Evolutionary conservation across 1,140 invertebrate genomes (phyloP), one percentile per base, ranked within the genome.

Genomic region (Pseudomyrmex dendroicus): DNA sequence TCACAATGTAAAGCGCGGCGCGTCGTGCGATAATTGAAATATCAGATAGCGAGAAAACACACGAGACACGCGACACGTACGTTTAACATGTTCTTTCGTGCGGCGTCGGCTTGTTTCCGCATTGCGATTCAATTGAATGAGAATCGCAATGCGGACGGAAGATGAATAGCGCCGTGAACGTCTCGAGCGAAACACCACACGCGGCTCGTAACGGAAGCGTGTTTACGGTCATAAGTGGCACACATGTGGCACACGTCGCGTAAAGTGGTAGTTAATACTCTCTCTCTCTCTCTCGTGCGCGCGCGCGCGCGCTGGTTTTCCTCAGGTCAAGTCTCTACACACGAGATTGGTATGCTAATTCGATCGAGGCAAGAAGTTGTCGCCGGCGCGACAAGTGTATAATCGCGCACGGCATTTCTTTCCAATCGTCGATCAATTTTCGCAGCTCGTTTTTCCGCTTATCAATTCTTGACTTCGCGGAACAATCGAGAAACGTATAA

Each of bases 271-370:
- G 35, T n/a, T n/a, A n/a, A n/a, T 35, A 35, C 12, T 78, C 76
- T 59, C 35, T 35, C 35, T 35, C 35, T 35, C 35, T 35, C 35
- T 35, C n/a, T 78, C 76, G 48, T 9, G 10, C 0, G 35, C 35
- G 15, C 57, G 15, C 10, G 13, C 35, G 66, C 76, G n/a, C n/a
- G n/a, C n/a, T 17, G 35, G 64, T 80, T 72, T 80, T 80, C 66
- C 66, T 80, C 52, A 54, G 44, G 1, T 50, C 35, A 50, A 80
- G 56, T 25, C 56, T 68, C 67, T 54, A 35, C 52, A 4, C 52
- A 4, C 20, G 66, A 59, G 54, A 1, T 66, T 61, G n/a, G 46
- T 80, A 80, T 80, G 76, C 54, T 80, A 80, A 80, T 80, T 70
- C 20, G 54, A 35, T 70, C 52, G 25, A 13, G 9, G 22, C 22